A percentile compares a stretch with the other conserved stretches of the same genome.
Conservation (phyloP, 2,797 vertebrate genomes). For the Pseudochirops cupreus region DNA sequence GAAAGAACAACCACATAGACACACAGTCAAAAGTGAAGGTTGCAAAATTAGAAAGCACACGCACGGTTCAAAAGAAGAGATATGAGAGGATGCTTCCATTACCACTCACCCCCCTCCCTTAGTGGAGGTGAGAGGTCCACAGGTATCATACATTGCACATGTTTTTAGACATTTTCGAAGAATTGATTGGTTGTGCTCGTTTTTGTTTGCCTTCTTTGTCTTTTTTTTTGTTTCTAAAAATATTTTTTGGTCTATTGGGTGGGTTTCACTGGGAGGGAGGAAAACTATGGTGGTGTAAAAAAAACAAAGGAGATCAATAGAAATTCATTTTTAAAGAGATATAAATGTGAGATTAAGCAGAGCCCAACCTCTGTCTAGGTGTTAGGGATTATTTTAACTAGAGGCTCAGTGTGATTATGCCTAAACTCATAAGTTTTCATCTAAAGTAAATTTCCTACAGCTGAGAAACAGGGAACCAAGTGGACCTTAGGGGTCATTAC, state of each 20-base stretch:
- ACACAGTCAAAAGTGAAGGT: neutral
- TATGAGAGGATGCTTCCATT: neutral
- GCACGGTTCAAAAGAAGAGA: neutral
- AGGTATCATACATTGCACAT: neutral
- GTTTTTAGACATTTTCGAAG: neutral
- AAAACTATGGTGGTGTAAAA: neutral
- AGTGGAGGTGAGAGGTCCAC: neutral
- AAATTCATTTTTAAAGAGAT: neutral
- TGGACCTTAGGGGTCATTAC: neutral
- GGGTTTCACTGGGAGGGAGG: neutral
- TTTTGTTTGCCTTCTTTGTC: neutral
- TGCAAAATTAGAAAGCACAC: neutral
- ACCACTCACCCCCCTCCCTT: neutral
- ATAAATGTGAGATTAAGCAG: neutral
- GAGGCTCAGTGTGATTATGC: neutral
- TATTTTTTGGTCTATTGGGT: neutral
- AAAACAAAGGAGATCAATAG: neutral
- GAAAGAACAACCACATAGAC: neutral
- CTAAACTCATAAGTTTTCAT: neutral
- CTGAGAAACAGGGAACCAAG: neutral
- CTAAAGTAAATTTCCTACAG: neutral
- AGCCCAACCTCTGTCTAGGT: neutral
- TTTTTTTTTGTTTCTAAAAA: neutral
- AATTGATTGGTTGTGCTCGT: neutral
- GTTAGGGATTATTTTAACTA: neutral